phyloP scores from a whole-genome alignment of 2,888 invertebrate species.

The Mesoligia furuncula region DNA sequence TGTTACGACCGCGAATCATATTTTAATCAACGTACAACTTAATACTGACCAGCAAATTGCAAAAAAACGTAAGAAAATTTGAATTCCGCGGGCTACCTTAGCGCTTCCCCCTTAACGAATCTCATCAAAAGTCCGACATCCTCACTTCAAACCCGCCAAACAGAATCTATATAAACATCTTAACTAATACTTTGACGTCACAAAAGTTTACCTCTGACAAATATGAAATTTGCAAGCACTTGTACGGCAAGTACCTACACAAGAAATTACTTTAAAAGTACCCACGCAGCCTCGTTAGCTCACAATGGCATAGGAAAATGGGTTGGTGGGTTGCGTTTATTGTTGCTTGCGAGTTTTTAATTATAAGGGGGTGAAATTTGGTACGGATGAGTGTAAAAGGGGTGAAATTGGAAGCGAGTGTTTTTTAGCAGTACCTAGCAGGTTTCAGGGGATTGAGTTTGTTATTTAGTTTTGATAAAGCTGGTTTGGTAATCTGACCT shows the following conservation, averaged over 20 bases:
- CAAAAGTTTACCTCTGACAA: conserved; percentile 48
- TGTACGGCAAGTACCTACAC: conserved; percentile 46
- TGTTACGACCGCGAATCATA: too few species aligned
- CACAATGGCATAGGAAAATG: conserved; percentile 45
- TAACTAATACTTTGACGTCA: conserved; percentile 21
- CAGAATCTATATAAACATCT: conserved; percentile 19
- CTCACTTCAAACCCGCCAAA: conserved; percentile 6
- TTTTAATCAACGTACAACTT: too few species aligned
- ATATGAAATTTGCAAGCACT: conserved; percentile 49
- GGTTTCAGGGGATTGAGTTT: conserved; percentile 5
- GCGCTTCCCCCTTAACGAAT: too few species aligned
- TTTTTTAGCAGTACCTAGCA: neutral
- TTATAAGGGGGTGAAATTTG: conserved; percentile 30
- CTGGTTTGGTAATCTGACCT: conserved; percentile 10
- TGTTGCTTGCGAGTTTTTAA: conserved; percentile 43
- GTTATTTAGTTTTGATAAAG: conserved; percentile 9
- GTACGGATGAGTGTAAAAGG: neutral
- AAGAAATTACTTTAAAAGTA: conserved; percentile 64
- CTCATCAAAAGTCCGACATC: conserved; percentile 16
- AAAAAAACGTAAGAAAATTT: too few species aligned
- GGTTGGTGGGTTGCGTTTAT: conserved; percentile 33
- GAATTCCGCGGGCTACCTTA: too few species aligned
- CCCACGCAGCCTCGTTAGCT: conserved; percentile 45
- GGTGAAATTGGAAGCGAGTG: neutral
- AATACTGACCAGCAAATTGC: too few species aligned